Conservation (phyloP, 2,797 vertebrate species). For the Percopsis omiscomaycus region DNA sequence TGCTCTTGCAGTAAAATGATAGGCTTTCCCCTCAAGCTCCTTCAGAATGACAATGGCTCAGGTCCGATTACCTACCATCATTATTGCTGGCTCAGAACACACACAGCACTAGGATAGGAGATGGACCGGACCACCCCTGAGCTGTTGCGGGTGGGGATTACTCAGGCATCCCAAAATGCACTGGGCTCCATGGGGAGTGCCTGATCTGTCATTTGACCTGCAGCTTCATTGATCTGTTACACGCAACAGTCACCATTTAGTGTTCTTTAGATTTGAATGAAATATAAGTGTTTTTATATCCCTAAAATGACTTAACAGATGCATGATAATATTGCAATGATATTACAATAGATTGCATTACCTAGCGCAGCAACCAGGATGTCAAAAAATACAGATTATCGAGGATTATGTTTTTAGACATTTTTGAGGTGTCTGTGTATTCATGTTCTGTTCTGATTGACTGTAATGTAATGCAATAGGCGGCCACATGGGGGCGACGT, state of each 20-base stretch:
- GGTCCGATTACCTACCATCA: constrained; percentile 72
- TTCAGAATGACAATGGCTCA: constrained; percentile 65
- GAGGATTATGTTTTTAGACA: too few species aligned
- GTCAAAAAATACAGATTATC: too few species aligned
- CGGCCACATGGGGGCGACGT: too few species aligned
- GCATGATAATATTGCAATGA: too few species aligned
- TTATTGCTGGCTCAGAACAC: constrained; percentile 60
- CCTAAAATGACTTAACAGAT: too few species aligned
- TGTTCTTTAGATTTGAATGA: background rate
- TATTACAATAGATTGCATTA: too few species aligned
- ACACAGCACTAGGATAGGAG: constrained; percentile 47
- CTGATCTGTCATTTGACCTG: constrained; percentile 71
- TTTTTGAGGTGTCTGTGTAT: too few species aligned
- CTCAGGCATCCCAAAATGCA: constrained; percentile 65
- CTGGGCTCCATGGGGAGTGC: constrained; percentile 43
- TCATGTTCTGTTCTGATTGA: too few species aligned
- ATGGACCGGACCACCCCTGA: constrained; percentile 76
- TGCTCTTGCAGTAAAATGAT: constrained; percentile 59
- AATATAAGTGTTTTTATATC: background rate
- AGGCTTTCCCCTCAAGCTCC: constrained; percentile 52
- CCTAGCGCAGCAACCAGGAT: too few species aligned
- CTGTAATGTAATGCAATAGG: too few species aligned
- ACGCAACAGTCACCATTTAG: background rate
- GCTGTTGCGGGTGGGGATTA: constrained; percentile 68
- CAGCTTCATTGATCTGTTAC: constrained; percentile 59